A percentile compares a stretch with the other conserved stretches of the same genome.
These are phyloP conservation scores for Bombus affinis DNA, from an alignment of 1,140 invertebrate species.

Conservation along the genomic window DNA sequence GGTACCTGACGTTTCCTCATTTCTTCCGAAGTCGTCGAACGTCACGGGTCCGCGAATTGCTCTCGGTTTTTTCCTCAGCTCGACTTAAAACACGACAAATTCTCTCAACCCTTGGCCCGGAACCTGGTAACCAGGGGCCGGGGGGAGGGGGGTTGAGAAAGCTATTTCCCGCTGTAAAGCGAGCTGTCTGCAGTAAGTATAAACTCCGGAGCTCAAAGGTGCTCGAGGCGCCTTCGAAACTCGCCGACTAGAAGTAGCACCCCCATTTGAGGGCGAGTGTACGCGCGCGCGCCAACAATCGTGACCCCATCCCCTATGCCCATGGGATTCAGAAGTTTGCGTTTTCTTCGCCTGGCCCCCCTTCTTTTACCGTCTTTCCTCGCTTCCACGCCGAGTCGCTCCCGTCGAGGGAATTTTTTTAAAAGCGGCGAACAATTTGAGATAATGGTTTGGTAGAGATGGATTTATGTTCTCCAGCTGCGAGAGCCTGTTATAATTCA, in stretches of 20 bases:
- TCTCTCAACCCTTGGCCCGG: neutral
- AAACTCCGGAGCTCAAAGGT: neutral
- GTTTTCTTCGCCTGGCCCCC: neutral
- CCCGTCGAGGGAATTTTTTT: neutral
- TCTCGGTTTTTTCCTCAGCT: neutral
- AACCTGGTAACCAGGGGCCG: no score
- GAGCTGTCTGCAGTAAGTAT: slow-evolving; percentile 22
- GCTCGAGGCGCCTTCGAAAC: slow-evolving; percentile 27
- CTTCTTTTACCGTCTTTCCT: neutral
- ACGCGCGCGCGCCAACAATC: no score
- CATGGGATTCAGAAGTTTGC: slow-evolving; percentile 25
- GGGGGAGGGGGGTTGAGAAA: no score
- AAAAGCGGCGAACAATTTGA: neutral
- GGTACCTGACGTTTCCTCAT: slow-evolving; percentile 25
- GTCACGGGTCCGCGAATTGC: neutral
- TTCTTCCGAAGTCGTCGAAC: neutral
- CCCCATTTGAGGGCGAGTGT: neutral
- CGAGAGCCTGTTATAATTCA: neutral
- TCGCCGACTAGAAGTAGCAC: slow-evolving; percentile 8
- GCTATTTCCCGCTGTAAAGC: slow-evolving; percentile 24
- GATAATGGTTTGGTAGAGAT: neutral
- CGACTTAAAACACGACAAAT: slow-evolving; percentile 34
- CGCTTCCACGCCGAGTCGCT: no score
- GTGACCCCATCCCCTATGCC: neutral
- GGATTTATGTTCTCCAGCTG: neutral